Conservation (phyloP, 2,113 vertebrate species). For the Plotosus lineatus region DNA sequence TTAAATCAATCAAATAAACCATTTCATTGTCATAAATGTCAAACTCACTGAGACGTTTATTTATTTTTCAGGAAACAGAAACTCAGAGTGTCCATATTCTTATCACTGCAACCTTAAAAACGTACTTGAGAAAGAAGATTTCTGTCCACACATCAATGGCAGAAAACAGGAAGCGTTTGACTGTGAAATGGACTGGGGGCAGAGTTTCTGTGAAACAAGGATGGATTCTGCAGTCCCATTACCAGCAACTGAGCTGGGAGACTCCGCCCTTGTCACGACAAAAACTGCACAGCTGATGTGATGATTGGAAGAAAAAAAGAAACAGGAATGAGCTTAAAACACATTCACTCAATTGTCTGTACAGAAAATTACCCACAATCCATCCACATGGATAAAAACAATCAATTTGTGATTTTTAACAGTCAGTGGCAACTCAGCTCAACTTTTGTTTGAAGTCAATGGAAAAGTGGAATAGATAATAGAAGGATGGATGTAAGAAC, state of each 20-base stretch:
- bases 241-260: constrained; percentile 32
- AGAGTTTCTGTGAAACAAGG: background rate
- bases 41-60: background rate
- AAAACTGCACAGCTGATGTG: constrained; percentile 15
- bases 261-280: constrained; percentile 32
- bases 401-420: too few relatives aligned
- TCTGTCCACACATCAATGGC: background rate
- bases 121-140: background rate
- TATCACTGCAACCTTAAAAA: background rate
- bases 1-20: background rate
- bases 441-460: too few relatives aligned
- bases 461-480: too few relatives aligned
- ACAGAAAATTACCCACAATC: background rate
- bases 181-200: background rate
- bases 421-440: too few relatives aligned
- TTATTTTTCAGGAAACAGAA: constrained; percentile 21
- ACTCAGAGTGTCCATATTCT: background rate
- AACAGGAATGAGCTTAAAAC: background rate
- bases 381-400: background rate
- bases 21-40: background rate
- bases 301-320: background rate
- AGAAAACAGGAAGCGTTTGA: background rate
- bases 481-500: too few relatives aligned
- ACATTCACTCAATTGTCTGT: background rate
- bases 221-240: constrained; percentile 15